Evolutionary conservation across 2,888 invertebrate species (phyloP).

Genomic region (Bembecia ichneumoniformis): DNA sequence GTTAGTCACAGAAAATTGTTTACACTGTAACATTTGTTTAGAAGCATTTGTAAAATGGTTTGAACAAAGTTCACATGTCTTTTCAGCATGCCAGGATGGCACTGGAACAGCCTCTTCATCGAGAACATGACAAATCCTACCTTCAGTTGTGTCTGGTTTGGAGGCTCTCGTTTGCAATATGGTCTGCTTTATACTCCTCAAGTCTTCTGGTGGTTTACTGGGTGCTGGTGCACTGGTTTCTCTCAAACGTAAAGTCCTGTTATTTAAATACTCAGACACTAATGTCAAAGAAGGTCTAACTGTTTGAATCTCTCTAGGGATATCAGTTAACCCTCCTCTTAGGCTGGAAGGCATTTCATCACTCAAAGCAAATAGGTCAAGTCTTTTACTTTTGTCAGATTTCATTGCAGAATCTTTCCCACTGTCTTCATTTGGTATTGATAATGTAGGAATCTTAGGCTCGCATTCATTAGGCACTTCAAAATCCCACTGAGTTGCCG

Average conservation of each 20-base stretch:
- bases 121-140: constrained; percentile 53
- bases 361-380: constrained; percentile 57
- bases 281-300: constrained; percentile 42
- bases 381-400: constrained; percentile 34
- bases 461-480: constrained; percentile 38
- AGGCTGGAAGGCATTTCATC: constrained; percentile 60
- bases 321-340: constrained; percentile 29
- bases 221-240: constrained; percentile 24
- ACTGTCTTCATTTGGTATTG: constrained; percentile 37
- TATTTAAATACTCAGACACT: constrained; percentile 56
- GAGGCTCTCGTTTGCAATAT: constrained; percentile 41
- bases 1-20: constrained; percentile 25
- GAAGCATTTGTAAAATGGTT: constrained; percentile 2
- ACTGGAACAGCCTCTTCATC: constrained; percentile 51
- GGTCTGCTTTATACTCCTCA: constrained; percentile 49
- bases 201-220: constrained; percentile 35
- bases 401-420: constrained; percentile 27
- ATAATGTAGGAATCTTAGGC: constrained; percentile 34
- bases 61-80: constrained; percentile 26
- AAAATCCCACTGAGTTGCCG: constrained; percentile 53
- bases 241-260: constrained; percentile 44
- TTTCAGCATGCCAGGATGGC: constrained; percentile 47
- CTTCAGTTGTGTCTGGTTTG: constrained; percentile 27
- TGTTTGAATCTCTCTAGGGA: constrained; percentile 20
- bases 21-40: constrained; percentile 11